A percentile compares a stretch with the other conserved stretches of the same genome.
phyloP scores from a whole-genome alignment of 2,797 vertebrate genomes.

The Monodelphis domestica region DNA sequence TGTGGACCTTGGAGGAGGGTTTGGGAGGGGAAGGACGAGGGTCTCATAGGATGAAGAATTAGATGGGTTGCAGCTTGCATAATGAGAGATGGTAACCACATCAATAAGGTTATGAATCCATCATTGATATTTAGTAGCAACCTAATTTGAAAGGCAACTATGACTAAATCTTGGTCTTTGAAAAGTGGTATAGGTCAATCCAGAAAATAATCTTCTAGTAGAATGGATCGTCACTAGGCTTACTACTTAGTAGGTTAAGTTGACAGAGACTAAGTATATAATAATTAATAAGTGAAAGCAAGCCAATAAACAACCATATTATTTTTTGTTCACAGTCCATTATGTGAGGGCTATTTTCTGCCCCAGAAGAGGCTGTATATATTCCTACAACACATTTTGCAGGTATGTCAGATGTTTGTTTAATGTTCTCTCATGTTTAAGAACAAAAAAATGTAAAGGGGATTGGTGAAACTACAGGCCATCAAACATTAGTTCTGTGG shows the following conservation, averaged over 20 bases:
- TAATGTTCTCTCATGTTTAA: slow-evolving; percentile 12
- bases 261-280: slow-evolving; percentile 7
- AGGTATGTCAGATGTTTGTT: not conserved
- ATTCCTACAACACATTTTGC: not conserved
- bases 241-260: slow-evolving; percentile 12
- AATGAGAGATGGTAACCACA: not conserved
- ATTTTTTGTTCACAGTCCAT: slow-evolving; percentile 43
- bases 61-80: not conserved
- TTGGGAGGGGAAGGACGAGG: not conserved
- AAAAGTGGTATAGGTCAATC: slow-evolving; percentile 23
- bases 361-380: slow-evolving; percentile 8
- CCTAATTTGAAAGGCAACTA: slow-evolving; percentile 32
- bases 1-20: not conserved
- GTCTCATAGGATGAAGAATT: not conserved
- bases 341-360: slow-evolving; percentile 25
- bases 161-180: slow-evolving; percentile 38
- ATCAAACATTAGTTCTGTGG: not conserved
- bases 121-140: not conserved
- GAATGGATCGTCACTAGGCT: not conserved
- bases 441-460: not conserved
- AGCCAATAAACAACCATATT: not conserved
- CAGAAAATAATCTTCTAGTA: slow-evolving; percentile 8
- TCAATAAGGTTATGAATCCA: not conserved
- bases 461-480: not conserved
- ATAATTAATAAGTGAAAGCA: not conserved